These are phyloP conservation scores for Myodes glareolus DNA, from an alignment of 2,113 vertebrate genomes.

Conservation along the genomic window DNA sequence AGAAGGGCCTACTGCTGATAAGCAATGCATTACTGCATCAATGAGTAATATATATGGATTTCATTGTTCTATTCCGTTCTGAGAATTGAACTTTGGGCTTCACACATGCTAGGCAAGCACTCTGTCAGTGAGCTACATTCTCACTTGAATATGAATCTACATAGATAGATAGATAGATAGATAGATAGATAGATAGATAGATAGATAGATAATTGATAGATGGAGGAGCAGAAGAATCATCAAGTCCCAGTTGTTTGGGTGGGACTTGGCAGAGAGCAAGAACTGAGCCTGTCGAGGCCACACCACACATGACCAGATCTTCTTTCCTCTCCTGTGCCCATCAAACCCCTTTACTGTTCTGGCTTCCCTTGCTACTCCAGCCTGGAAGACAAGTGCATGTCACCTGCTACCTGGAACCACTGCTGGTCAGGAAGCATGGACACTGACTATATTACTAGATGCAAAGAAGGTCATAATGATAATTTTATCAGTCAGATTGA, in stretches of 20 bases:
- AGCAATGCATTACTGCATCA: neutral
- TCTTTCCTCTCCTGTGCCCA: neutral
- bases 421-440: neutral
- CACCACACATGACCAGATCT: neutral
- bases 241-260: neutral
- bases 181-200: too few relatives aligned
- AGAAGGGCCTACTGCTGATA: neutral
- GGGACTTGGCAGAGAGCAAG: neutral
- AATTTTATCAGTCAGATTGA: neutral
- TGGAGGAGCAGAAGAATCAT: neutral
- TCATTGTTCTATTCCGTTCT: neutral
- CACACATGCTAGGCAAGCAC: neutral
- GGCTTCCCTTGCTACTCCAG: neutral
- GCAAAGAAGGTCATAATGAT: neutral
- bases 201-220: neutral
- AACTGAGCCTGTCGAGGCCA: neutral
- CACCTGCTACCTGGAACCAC: neutral
- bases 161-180: too few relatives aligned
- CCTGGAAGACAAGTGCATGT: neutral
- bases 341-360: neutral
- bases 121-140: neutral
- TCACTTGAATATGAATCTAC: neutral
- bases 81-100: neutral
- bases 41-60: too few relatives aligned
- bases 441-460: neutral